These are phyloP conservation scores for Papilio machaon DNA, from an alignment of 1,140 invertebrate species.

Conservation along the genomic window DNA sequence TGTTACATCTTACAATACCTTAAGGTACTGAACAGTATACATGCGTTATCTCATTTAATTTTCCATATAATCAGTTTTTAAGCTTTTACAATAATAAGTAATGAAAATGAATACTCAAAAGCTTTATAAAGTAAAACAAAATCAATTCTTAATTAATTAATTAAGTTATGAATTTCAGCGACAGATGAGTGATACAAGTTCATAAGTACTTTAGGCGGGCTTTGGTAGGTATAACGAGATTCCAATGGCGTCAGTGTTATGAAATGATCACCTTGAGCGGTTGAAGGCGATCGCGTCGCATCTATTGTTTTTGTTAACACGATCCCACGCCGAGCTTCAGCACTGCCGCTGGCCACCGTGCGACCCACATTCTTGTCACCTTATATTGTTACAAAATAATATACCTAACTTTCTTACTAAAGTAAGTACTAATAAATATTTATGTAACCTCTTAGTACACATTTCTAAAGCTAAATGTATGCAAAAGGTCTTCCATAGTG, in stretches of 20 bases:
- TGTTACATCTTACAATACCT: background rate
- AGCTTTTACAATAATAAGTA: background rate
- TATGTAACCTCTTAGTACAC: too few species aligned
- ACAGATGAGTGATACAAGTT: background rate
- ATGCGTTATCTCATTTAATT: too few species aligned
- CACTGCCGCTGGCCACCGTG: conserved; percentile 39
- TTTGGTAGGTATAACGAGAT: conserved; percentile 48
- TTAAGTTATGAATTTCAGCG: background rate
- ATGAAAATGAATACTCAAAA: background rate
- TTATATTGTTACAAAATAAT: background rate
- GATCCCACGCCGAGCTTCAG: conserved; percentile 44
- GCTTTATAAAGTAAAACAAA: background rate
- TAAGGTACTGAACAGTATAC: background rate
- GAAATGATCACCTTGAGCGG: conserved; percentile 66
- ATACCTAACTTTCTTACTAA: background rate
- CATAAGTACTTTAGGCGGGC: background rate
- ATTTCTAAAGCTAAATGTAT: too few species aligned
- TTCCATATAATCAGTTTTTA: background rate
- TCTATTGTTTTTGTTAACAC: conserved; percentile 56
- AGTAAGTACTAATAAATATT: too few species aligned
- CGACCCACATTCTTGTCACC: conserved; percentile 34
- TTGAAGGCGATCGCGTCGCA: conserved; percentile 58
- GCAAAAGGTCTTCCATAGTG: too few species aligned
- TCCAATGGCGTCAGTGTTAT: conserved; percentile 60
- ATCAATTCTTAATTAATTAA: background rate